Conservation (phyloP, 2,797 vertebrate species). For the Chelidonichthys spinosus region DNA sequence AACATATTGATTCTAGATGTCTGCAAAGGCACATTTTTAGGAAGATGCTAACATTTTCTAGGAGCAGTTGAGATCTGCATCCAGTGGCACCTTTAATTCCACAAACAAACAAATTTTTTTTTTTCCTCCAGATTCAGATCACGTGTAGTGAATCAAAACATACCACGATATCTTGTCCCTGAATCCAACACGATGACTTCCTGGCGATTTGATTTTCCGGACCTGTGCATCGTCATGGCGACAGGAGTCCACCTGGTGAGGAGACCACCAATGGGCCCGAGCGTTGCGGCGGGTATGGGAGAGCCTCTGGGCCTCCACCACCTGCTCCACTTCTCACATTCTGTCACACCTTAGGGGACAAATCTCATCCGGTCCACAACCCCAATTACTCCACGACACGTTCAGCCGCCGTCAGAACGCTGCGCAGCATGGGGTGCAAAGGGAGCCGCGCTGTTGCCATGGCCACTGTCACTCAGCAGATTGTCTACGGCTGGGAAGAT, state of each 20-base stretch:
- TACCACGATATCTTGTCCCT: neutral
- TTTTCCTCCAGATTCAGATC: neutral
- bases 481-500: conserved; percentile 67
- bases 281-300: conserved; percentile 44
- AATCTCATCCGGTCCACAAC: conserved; percentile 75
- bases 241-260: conserved; percentile 62
- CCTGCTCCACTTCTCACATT: conserved; percentile 82
- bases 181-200: conserved; percentile 20
- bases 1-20: neutral
- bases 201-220: conserved; percentile 25
- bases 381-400: conserved; percentile 78
- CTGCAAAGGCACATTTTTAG: neutral
- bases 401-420: conserved; percentile 76
- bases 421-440: conserved; percentile 67
- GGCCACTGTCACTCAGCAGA: conserved; percentile 83
- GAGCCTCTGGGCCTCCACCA: conserved; percentile 76
- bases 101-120: neutral
- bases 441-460: conserved; percentile 79
- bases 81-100: neutral
- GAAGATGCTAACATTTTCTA: conserved; percentile 9
- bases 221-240: conserved; percentile 52
- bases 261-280: conserved; percentile 54
- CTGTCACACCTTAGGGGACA: conserved; percentile 80
- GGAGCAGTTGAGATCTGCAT: neutral
- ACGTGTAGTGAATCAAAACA: neutral